Conservation (phyloP, 2,888 invertebrate species). For the Stenchaetothrips biformis region DNA sequence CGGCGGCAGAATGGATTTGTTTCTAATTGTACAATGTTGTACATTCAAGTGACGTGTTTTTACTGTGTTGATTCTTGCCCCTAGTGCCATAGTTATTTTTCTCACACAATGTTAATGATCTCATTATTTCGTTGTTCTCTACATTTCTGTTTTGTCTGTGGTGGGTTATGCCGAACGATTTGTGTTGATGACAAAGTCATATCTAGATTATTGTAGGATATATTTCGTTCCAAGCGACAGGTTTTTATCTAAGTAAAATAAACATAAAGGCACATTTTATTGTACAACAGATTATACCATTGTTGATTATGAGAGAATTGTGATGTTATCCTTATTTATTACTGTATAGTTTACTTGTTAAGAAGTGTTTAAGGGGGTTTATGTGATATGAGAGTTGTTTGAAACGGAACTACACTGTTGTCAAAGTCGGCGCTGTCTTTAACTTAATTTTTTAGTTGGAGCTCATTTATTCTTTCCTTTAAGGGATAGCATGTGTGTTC, state of each 20-base stretch:
- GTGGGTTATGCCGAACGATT: background rate
- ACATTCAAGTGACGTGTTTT: too few species aligned
- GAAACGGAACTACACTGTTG: constrained; percentile 14
- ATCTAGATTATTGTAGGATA: background rate
- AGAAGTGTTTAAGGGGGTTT: constrained; percentile 1
- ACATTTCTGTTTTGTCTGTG: background rate
- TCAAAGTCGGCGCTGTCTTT: background rate
- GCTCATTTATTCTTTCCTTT: too few species aligned
- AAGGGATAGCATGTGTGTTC: too few species aligned
- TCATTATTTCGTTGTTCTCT: background rate
- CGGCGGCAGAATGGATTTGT: too few species aligned
- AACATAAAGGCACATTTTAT: background rate
- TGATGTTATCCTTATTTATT: constrained; percentile 19
- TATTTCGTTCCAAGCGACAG: background rate
- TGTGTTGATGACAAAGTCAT: background rate
- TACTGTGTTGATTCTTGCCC: background rate
- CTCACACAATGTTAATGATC: background rate
- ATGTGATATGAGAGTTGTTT: constrained; percentile 19
- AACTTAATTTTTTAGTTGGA: background rate
- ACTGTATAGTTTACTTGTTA: constrained; percentile 15
- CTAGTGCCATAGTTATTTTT: constrained; percentile 3
- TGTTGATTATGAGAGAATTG: constrained; percentile 21
- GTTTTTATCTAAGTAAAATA: background rate
- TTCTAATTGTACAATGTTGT: too few species aligned
- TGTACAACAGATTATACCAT: constrained; percentile 22